Conservation (phyloP, 2,888 invertebrate genomes). For the Tetropium fuscum region DNA sequence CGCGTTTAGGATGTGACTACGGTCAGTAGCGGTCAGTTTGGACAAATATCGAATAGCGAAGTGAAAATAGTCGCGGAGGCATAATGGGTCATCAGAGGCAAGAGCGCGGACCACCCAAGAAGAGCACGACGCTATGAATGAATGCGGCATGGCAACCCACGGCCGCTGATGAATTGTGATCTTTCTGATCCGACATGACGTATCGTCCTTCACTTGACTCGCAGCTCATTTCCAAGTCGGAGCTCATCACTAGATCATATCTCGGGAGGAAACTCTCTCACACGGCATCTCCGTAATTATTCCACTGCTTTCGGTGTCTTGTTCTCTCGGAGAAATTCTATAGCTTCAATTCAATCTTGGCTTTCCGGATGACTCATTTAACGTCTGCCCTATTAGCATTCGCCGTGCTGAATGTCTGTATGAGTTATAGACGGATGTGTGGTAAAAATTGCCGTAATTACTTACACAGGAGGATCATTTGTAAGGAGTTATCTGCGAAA, state of each 20-base stretch:
- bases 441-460: constrained; percentile 20
- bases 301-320: constrained; percentile 15
- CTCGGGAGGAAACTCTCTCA: constrained; percentile 17
- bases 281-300: constrained; percentile 12
- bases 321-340: constrained; percentile 13
- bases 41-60: neutral
- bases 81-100: constrained; percentile 48
- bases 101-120: constrained; percentile 57
- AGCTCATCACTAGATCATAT: constrained; percentile 39
- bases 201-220: constrained; percentile 52
- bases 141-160: constrained; percentile 60
- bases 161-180: constrained; percentile 61
- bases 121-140: constrained; percentile 58
- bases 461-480: constrained; percentile 17
- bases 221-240: constrained; percentile 27
- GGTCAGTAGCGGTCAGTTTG: neutral
- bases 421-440: constrained; percentile 14
- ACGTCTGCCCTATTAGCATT: constrained; percentile 19
- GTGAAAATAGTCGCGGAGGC: constrained; percentile 41
- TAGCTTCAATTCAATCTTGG: constrained; percentile 10
- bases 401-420: constrained; percentile 11
- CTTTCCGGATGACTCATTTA: constrained; percentile 22
- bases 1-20: no score
- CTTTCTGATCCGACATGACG: constrained; percentile 60
- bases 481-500: constrained; percentile 8